phyloP scores from a whole-genome alignment of 92 coral and sea anemone species.

The Porites cylindrica region DNA sequence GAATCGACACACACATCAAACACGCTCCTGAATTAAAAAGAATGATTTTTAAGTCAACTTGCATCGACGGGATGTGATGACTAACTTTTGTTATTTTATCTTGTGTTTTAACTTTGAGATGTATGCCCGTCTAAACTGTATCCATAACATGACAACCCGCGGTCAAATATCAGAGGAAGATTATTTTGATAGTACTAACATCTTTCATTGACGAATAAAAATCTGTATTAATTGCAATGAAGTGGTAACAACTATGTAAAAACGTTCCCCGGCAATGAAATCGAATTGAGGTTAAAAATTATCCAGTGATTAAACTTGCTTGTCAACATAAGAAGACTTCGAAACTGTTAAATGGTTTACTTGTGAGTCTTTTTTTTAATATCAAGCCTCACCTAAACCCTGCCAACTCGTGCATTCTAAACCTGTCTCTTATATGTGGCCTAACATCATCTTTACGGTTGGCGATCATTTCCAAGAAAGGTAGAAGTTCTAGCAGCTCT shows the following conservation, averaged over 20 bases:
- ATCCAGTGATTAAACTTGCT: neutral
- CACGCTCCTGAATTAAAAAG: neutral
- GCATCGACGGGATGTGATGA: neutral
- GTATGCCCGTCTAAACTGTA: neutral
- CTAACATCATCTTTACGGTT: constrained; percentile 94
- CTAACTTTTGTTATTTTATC: neutral
- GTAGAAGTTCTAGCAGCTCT: constrained; percentile 91
- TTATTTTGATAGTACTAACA: constrained; percentile 21
- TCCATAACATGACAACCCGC: neutral
- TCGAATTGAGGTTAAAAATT: neutral
- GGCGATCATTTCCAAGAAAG: constrained; percentile 92
- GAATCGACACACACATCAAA: neutral
- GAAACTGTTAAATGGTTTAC: neutral
- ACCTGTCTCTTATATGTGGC: constrained; percentile 95
- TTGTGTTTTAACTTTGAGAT: neutral
- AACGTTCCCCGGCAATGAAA: neutral
- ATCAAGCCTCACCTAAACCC: constrained; percentile 19
- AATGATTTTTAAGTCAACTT: neutral
- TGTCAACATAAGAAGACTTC: neutral
- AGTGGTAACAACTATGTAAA: constrained; percentile 2
- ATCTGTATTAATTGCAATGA: constrained; percentile 12
- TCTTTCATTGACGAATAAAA: constrained; percentile 17
- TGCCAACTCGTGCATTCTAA: constrained; percentile 95
- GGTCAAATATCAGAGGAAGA: neutral
- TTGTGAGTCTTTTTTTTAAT: neutral